phyloP scores from a whole-genome alignment of 2,797 vertebrate genomes.

The Staurois parvus region DNA sequence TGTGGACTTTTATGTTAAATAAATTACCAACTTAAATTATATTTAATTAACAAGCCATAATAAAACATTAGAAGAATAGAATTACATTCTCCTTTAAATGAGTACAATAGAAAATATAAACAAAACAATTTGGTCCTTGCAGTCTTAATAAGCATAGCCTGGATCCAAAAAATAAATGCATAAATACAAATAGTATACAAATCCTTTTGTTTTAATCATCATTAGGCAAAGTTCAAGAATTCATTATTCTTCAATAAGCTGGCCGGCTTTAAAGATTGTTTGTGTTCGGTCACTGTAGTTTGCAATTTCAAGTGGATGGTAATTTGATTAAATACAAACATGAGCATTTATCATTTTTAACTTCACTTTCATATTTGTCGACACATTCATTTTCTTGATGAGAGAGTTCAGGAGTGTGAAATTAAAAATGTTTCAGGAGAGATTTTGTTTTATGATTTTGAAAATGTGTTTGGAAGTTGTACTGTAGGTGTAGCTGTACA shows the following conservation, averaged over 20 bases:
- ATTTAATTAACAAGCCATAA: slow-evolving; percentile 2
- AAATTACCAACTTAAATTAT: not conserved
- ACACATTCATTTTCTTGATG: slow-evolving; percentile 52
- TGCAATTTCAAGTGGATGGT: slow-evolving; percentile 32
- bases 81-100: not conserved
- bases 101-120: not conserved
- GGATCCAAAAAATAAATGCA: slow-evolving; percentile 5
- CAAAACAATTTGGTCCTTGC: not conserved
- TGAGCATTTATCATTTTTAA: slow-evolving; percentile 58
- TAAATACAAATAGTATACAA: slow-evolving; percentile 20
- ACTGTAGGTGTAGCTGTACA: slow-evolving; percentile 7
- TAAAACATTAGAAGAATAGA: not conserved
- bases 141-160: not conserved
- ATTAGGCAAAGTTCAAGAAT: slow-evolving; percentile 33
- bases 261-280: slow-evolving; percentile 19
- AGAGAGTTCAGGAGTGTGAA: slow-evolving; percentile 58
- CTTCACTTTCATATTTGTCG: slow-evolving; percentile 53
- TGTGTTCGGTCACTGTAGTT: slow-evolving; percentile 19
- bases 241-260: slow-evolving; percentile 50
- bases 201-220: slow-evolving; percentile 41
- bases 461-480: slow-evolving; percentile 5
- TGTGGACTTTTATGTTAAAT: not conserved
- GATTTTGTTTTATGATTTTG: slow-evolving; percentile 48
- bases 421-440: slow-evolving; percentile 55
- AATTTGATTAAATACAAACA: slow-evolving; percentile 58